Base-by-base conservation (phyloP, 2,797 vertebrate species). In the Acanthurus tractus region DNA sequence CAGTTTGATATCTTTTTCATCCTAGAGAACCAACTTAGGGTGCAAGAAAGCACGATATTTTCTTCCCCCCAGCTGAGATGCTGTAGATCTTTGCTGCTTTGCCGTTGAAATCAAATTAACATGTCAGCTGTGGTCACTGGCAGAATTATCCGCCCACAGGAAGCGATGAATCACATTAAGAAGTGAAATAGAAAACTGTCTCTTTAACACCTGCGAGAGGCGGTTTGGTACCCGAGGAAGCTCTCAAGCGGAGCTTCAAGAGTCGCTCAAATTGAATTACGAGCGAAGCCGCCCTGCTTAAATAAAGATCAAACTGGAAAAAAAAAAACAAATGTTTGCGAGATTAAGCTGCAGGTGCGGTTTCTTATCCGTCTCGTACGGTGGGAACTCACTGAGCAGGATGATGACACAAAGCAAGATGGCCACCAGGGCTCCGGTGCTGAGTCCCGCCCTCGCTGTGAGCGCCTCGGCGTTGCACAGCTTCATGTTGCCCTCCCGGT, bases 321-420 rank as follows among this genome's bases (percentile, higher is more conserved):
- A 53, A 25, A 63, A 62, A 66, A 55, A 67, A 53, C 38, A 63
- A 55, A 61, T 29, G 25, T 69, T 72, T 64, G 62, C 3, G 1
- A 22, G 36, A 22, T 22, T 2, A 36, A 38, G 23, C 9, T 48
- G 25, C 22, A 25, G 34, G 40, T 15, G 40, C 42, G 2, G 2
- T 29, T 44, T 36, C 3, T 5, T 7, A 4, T 44, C 5, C 20
- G n/a, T 2, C n/a, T 54, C n/a, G 42, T 5, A n/a, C 44, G 1
- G 34, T 13, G 4, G 1, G 46, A 68, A 94, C 96, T 98, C 95
- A 99, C 98, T 96, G 48, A 99, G 96, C 80, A 99, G 93, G 81
- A 98, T 99, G 92, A 98, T 87, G 93, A 98, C 96, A 55, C 98
- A 99, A 46, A 99, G 96, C 70, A 99, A 94, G 85, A 99, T 98